Conservation (phyloP, 2,113 vertebrate species). For the Hemichromis elongatus region DNA sequence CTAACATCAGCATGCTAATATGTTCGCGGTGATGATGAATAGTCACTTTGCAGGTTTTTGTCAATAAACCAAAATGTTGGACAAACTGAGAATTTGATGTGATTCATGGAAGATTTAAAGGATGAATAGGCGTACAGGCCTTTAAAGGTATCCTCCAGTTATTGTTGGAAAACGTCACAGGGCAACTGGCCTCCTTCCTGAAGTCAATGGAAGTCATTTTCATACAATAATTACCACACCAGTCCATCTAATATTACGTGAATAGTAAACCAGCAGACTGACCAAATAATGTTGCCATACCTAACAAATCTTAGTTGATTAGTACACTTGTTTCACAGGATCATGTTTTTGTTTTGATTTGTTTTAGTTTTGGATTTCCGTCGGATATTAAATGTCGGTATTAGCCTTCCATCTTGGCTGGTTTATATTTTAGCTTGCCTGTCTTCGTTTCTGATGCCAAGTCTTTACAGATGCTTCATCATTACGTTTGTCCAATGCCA, state of each 20-base stretch:
- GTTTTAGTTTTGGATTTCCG: not conserved
- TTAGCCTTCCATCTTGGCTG: conserved; percentile 55
- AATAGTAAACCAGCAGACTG: not conserved
- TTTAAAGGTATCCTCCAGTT: not conserved
- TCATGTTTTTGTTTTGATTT: not conserved
- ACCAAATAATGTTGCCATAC: not conserved
- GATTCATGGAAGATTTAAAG: not conserved
- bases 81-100: not conserved
- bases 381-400: conserved; percentile 34
- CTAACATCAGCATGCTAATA: not conserved
- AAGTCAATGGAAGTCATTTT: not conserved
- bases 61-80: not conserved
- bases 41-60: not conserved
- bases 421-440: conserved; percentile 4
- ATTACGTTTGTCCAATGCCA: conserved; percentile 45
- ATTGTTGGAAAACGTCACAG: not conserved
- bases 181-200: not conserved
- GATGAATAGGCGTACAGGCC: not conserved
- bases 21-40: not conserved
- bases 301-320: not conserved
- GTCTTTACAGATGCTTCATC: conserved; percentile 65
- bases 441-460: conserved; percentile 41
- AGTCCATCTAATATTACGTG: not conserved
- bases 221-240: not conserved
- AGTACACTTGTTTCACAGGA: conserved; percentile 13